Percentiles rank a stretch among this genome's conserved stretches.
phyloP scores from a whole-genome alignment of 2,888 invertebrate genomes.

The Dugesia japonica region DNA sequence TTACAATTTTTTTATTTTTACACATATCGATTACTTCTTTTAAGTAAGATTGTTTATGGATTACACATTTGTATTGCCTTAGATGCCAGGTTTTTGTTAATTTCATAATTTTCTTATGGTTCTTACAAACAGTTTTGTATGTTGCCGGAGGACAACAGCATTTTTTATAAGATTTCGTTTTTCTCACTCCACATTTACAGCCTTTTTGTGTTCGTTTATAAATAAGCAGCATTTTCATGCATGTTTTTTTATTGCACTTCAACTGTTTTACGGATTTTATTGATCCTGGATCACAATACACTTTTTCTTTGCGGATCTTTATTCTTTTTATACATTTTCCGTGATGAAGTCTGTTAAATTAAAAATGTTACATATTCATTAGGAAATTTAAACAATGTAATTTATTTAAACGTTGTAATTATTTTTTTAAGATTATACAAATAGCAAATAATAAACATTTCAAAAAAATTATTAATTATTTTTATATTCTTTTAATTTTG shows the following conservation, averaged over 20 bases:
- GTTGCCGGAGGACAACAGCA: conserved; percentile 24
- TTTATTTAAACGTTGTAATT: no score
- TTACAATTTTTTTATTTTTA: background rate
- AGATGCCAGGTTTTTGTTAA: conserved; percentile 16
- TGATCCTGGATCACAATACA: background rate
- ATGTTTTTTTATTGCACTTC: background rate
- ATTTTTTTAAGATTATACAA: no score
- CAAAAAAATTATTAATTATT: no score
- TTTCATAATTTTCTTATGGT: background rate
- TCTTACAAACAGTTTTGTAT: background rate
- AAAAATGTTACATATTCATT: background rate
- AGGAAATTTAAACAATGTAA: no score
- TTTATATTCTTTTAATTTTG: no score
- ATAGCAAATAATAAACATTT: no score
- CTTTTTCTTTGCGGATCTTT: background rate
- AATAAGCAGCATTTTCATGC: background rate
- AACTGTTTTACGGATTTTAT: background rate
- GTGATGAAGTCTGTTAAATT: background rate
- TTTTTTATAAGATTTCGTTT: background rate
- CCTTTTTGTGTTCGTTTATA: background rate
- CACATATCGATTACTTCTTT: background rate
- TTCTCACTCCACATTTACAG: background rate
- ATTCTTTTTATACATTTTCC: background rate
- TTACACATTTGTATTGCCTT: background rate
- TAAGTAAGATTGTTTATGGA: background rate